Evolutionary conservation across 2,888 invertebrate species (phyloP).

Genomic region (Troilus luridus): DNA sequence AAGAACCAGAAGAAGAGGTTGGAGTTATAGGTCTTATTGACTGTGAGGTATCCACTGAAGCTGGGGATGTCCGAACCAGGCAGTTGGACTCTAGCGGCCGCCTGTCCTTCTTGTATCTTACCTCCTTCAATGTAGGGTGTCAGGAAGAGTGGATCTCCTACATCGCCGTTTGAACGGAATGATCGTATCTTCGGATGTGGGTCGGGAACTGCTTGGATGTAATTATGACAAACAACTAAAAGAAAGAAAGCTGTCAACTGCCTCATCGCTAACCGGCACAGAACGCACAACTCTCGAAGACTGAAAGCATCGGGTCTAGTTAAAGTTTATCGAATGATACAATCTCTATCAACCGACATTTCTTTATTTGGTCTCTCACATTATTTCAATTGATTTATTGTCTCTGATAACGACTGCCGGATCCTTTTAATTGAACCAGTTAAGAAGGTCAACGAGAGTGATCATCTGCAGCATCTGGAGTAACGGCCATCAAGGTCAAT

Average conservation of each 20-base stretch:
- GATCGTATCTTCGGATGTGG: not conserved
- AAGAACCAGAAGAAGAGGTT: slow-evolving; percentile 73
- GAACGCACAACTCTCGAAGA: not conserved
- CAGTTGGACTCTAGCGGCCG: slow-evolving; percentile 61
- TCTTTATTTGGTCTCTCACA: not conserved
- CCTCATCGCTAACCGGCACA: not conserved
- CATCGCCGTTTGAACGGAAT: not conserved
- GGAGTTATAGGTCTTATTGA: slow-evolving; percentile 70
- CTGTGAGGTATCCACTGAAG: slow-evolving; percentile 76
- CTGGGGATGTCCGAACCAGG: slow-evolving; percentile 69
- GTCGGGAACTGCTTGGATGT: not conserved
- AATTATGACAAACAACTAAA: not conserved
- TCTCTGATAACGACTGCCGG: not conserved
- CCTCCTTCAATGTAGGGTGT: slow-evolving; percentile 75
- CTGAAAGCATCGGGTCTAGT: not conserved
- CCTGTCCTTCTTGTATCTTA: slow-evolving; percentile 70
- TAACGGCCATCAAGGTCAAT: not conserved
- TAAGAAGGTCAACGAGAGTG: not conserved
- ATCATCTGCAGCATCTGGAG: not conserved
- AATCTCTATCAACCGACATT: not conserved
- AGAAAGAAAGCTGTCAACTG: not conserved
- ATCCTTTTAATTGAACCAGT: not conserved
- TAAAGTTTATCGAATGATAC: not conserved
- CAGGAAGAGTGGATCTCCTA: slow-evolving; percentile 70
- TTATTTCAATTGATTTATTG: not conserved